A percentile compares a stretch with the other conserved stretches of the same genome.
These are phyloP conservation scores for Torymus texanus DNA, from an alignment of 2,888 invertebrate genomes.

Conservation along the genomic window DNA sequence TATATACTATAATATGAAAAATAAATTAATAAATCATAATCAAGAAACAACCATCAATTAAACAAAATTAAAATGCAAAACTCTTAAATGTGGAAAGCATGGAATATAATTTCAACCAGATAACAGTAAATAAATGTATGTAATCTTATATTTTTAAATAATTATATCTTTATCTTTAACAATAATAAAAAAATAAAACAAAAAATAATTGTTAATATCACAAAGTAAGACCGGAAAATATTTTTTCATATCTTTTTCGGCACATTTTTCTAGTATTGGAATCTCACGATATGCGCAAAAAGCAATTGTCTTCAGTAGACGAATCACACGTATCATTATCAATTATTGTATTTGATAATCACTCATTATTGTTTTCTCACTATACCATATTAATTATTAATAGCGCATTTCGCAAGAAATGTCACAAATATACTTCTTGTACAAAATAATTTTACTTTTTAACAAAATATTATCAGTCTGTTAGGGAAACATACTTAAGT, in stretches of 20 bases:
- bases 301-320: constrained; percentile 31
- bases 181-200: constrained; percentile 42
- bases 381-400: constrained; percentile 10
- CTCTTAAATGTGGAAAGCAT: constrained; percentile 19
- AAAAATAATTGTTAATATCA: constrained; percentile 69
- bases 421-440: constrained; percentile 43
- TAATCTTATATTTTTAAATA: neutral
- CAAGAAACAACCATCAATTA: constrained; percentile 20
- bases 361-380: constrained; percentile 23
- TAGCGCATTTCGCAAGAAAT: constrained; percentile 9
- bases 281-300: constrained; percentile 23
- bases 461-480: constrained; percentile 50
- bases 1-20: constrained; percentile 11
- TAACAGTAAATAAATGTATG: constrained; percentile 6
- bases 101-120: constrained; percentile 9
- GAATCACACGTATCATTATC: constrained; percentile 32
- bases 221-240: constrained; percentile 64
- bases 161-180: no score
- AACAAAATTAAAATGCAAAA: constrained; percentile 8
- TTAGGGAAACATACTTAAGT: constrained; percentile 23
- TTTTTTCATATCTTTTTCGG: constrained; percentile 16
- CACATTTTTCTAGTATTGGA: constrained; percentile 21
- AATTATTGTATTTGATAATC: constrained; percentile 37
- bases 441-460: constrained; percentile 37
- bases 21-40: constrained; percentile 17